Evolutionary conservation across 2,888 invertebrate genomes (phyloP).

Genomic region (Nephrocerus scutellatus): DNA sequence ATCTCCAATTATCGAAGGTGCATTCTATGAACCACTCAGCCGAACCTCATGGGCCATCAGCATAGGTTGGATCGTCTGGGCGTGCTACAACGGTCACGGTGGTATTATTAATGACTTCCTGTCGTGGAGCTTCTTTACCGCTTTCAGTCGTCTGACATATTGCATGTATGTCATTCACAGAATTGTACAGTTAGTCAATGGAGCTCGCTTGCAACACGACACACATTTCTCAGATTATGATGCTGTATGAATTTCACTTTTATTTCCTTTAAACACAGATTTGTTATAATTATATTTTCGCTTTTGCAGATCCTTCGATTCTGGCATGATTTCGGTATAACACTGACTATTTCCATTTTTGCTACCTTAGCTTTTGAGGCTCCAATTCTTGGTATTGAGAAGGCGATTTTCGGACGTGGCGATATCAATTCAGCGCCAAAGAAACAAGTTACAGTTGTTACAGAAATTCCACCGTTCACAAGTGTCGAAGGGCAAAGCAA

Average conservation of each 20-base stretch:
- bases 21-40: slow-evolving; percentile 42
- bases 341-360: slow-evolving; percentile 42
- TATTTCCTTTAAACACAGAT: not conserved
- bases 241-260: slow-evolving; percentile 29
- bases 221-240: slow-evolving; percentile 42
- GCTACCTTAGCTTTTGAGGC: slow-evolving; percentile 49
- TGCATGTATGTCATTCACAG: slow-evolving; percentile 45
- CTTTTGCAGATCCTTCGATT: slow-evolving; percentile 41
- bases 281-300: slow-evolving; percentile 10
- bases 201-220: slow-evolving; percentile 36
- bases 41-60: slow-evolving; percentile 40
- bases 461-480: not conserved
- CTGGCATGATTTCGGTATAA: slow-evolving; percentile 47
- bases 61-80: slow-evolving; percentile 45
- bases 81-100: slow-evolving; percentile 44
- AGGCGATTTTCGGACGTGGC: slow-evolving; percentile 36
- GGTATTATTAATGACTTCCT: slow-evolving; percentile 42
- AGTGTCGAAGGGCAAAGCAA: not conserved
- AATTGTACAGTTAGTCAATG: slow-evolving; percentile 38
- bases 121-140: slow-evolving; percentile 43
- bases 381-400: slow-evolving; percentile 48
- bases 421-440: slow-evolving; percentile 24
- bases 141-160: slow-evolving; percentile 40
- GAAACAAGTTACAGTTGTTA: slow-evolving; percentile 12
- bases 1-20: slow-evolving; percentile 37